A percentile compares a stretch with the other conserved stretches of the same genome.
Conservation (phyloP, 2,797 vertebrate species). For the Hippocampus kuda region DNA sequence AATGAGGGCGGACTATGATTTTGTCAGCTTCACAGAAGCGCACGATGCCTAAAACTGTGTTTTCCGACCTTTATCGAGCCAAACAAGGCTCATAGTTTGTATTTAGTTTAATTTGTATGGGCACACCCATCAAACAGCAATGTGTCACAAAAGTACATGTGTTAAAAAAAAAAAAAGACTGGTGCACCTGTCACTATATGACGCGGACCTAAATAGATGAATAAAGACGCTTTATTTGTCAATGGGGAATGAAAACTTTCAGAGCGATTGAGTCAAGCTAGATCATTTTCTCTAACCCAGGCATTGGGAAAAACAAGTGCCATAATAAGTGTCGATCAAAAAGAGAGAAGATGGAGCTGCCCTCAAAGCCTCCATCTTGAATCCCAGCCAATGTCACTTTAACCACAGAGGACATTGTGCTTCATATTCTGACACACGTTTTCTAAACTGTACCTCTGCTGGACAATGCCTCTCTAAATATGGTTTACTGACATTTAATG, state of each 20-base stretch:
- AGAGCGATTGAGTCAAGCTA: background rate
- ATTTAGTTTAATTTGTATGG: no score
- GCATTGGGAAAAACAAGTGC: no score
- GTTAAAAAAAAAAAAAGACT: no score
- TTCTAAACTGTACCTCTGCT: slow-evolving; percentile 26
- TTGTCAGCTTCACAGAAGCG: slow-evolving; percentile 58
- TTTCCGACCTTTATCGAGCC: background rate
- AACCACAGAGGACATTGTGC: background rate
- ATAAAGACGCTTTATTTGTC: no score
- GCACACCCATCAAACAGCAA: no score
- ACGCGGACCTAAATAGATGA: no score
- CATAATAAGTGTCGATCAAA: background rate
- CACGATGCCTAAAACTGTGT: slow-evolving; percentile 23
- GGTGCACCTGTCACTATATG: no score
- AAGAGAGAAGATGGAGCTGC: slow-evolving; percentile 3
- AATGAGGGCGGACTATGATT: slow-evolving; percentile 22
- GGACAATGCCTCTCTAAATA: slow-evolving; percentile 13
- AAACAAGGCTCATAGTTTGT: no score
- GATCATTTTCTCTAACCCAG: no score
- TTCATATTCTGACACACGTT: background rate
- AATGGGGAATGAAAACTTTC: no score
- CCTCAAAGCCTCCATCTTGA: slow-evolving; percentile 10
- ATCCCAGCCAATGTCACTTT: slow-evolving; percentile 12
- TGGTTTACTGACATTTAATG: slow-evolving; percentile 1
- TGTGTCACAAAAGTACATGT: no score